phyloP scores from a whole-genome alignment of 1,140 invertebrate genomes.

The Leptopilina clavipes region DNA sequence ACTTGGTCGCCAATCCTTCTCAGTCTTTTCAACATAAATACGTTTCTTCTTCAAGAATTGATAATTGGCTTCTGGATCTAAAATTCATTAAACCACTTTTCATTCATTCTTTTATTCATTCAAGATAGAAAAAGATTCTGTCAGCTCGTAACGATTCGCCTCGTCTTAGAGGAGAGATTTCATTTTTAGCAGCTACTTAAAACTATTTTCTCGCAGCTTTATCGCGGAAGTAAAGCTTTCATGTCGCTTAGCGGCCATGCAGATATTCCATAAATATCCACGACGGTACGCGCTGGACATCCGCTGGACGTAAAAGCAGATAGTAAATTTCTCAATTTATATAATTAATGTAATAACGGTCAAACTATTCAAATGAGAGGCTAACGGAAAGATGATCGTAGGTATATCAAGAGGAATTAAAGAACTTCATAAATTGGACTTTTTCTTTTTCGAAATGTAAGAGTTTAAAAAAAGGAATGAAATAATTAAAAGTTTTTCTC shows the following conservation, averaged over 20 bases:
- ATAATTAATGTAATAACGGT: conserved; percentile 13
- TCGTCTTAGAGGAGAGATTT: background rate
- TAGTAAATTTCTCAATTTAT: conserved; percentile 11
- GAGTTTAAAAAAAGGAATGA: too few species aligned
- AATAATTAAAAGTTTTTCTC: too few species aligned
- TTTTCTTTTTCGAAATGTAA: too few species aligned
- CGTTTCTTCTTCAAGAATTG: conserved; percentile 1
- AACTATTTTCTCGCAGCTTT: conserved; percentile 31
- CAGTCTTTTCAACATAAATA: conserved; percentile 21
- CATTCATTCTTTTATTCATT: conserved; percentile 28
- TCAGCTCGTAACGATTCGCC: background rate
- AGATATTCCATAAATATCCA: conserved; percentile 29
- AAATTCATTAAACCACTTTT: conserved; percentile 28
- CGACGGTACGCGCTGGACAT: conserved; percentile 1
- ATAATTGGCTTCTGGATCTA: conserved; percentile 15
- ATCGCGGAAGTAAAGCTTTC: conserved; percentile 18
- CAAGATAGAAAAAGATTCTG: background rate
- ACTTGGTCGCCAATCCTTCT: background rate
- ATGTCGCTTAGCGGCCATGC: conserved; percentile 25
- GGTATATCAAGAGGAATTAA: too few species aligned
- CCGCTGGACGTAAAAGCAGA: conserved; percentile 16
- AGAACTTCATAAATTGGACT: too few species aligned
- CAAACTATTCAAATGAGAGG: background rate
- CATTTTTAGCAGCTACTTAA: conserved; percentile 28
- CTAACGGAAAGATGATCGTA: conserved; percentile 8